Evolutionary conservation across 2,888 invertebrate genomes (phyloP).

Genomic region (Cheilosia pagana): DNA sequence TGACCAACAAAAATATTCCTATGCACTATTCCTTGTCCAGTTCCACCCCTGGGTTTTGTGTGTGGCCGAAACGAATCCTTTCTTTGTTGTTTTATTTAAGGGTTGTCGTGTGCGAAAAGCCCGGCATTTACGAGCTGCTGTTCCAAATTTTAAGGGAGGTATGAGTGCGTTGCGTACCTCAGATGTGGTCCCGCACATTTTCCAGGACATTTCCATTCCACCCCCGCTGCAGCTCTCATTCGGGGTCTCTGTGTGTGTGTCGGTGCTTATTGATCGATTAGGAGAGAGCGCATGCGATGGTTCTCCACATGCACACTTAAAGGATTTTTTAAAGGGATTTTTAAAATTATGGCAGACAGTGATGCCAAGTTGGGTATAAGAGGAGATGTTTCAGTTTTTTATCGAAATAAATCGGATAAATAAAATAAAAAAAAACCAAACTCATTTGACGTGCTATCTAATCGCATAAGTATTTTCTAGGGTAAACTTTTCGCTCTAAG

Average conservation of each 20-base stretch:
- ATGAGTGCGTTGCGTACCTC: slow-evolving; percentile 33
- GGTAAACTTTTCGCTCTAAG: background rate
- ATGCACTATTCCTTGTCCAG: slow-evolving; percentile 29
- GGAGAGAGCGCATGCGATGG: slow-evolving; percentile 64
- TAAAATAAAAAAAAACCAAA: too few relatives aligned
- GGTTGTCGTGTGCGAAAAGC: slow-evolving; percentile 34
- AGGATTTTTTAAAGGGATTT: slow-evolving; percentile 13
- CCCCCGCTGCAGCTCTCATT: slow-evolving; percentile 7
- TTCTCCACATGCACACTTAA: slow-evolving; percentile 21
- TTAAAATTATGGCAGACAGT: slow-evolving; percentile 41
- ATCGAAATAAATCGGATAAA: too few relatives aligned
- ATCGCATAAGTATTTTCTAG: background rate
- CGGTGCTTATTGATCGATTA: slow-evolving; percentile 67
- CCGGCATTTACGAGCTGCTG: slow-evolving; percentile 58
- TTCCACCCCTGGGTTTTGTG: slow-evolving; percentile 27
- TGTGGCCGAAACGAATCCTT: slow-evolving; percentile 26
- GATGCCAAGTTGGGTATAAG: slow-evolving; percentile 34
- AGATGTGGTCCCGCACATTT: slow-evolving; percentile 50
- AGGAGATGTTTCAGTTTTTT: too few relatives aligned
- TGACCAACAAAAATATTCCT: background rate
- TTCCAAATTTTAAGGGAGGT: slow-evolving; percentile 56
- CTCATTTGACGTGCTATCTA: background rate
- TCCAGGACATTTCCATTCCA: slow-evolving; percentile 50
- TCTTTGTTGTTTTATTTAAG: slow-evolving; percentile 4
- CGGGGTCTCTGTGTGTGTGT: slow-evolving; percentile 10